Evolutionary conservation across 1,140 invertebrate species (phyloP), one percentile per base, ranked within the genome.

Genomic region (Asbolus verrucosus): DNA sequence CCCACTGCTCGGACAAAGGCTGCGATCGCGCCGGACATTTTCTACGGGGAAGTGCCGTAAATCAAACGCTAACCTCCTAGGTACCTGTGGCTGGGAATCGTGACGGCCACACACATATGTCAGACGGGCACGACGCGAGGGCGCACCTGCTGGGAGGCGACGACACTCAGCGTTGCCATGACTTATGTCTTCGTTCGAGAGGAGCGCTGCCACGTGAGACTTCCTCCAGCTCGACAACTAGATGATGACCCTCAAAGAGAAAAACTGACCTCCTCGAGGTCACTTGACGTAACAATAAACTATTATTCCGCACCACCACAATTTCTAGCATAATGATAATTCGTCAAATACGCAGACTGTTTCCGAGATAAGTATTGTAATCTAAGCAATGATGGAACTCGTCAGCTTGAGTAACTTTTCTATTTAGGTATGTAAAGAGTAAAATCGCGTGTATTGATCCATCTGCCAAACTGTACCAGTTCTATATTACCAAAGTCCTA

Each of bases 111-210:
- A 73, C 67, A 73, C 69, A 73, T 74, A 66, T 73, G 69, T 73
- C 72, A 73, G 67, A 65, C 33, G 43, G 38, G 62, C 67, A 72
- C 67, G 72, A 73, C 63, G 69, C 68, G 24, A 68, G 39, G 65
- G 68, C 21, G 62, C 74, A 74, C 74, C 74, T 76, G 74, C 74
- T 76, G 74, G 65, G 74, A 76, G 74, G 74, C 67, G 74, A 74
- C 68, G 72, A 76, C 72, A 76, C 70, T 74, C 69, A 72, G 67
- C 66, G 65, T 39, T 13, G 65, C 65, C 68, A 74, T 76, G 72
- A 76, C 72, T 71, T 73, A 73, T 70, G 67, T 30, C n/a, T n/a
- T n/a, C n/a, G 27, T 65, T 50, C 60, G 41, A 19, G 43, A 65
- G 31, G 15, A 62, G 18, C 33, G 1, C 59, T 62, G 30, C 14